A percentile compares a stretch with the other conserved stretches of the same genome.
phyloP scores from a whole-genome alignment of 2,797 vertebrate genomes.

The Phataginus tetradactyla region DNA sequence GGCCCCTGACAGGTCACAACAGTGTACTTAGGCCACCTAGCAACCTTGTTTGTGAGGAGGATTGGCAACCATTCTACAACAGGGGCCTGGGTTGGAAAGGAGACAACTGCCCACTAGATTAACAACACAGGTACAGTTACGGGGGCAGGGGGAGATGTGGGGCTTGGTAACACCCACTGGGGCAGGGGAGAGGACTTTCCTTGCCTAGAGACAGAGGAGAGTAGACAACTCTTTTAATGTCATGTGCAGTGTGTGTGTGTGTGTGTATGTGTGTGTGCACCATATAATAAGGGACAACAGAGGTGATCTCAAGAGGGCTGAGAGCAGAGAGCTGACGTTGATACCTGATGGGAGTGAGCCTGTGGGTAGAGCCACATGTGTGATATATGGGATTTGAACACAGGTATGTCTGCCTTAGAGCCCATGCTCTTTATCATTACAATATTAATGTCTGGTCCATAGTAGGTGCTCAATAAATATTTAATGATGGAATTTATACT shows the following conservation, averaged over 20 bases:
- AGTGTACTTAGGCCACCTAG: conserved; percentile 7
- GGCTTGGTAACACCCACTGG: not conserved
- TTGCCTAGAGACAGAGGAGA: not conserved
- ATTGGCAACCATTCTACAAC: conserved; percentile 20
- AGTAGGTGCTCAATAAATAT: conserved; percentile 43
- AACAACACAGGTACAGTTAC: not conserved
- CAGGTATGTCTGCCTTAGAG: not conserved
- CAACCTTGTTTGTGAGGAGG: not conserved
- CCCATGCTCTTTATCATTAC: not conserved
- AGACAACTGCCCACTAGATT: not conserved
- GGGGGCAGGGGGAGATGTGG: not conserved
- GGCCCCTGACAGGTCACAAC: not conserved
- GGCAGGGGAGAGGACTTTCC: not conserved
- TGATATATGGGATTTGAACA: not conserved
- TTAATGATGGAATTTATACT: not conserved
- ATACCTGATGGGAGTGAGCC: not conserved
- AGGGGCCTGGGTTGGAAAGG: not conserved
- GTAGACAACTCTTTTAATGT: not conserved
- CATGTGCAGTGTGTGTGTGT: not conserved
- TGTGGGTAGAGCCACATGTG: not conserved
- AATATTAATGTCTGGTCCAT: not conserved
- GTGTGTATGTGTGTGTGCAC: not conserved
- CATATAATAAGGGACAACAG: not conserved
- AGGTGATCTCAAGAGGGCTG: not conserved
- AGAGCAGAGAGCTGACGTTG: not conserved